phyloP scores from a whole-genome alignment of 1,140 invertebrate genomes.

The Hyphantria cunea region DNA sequence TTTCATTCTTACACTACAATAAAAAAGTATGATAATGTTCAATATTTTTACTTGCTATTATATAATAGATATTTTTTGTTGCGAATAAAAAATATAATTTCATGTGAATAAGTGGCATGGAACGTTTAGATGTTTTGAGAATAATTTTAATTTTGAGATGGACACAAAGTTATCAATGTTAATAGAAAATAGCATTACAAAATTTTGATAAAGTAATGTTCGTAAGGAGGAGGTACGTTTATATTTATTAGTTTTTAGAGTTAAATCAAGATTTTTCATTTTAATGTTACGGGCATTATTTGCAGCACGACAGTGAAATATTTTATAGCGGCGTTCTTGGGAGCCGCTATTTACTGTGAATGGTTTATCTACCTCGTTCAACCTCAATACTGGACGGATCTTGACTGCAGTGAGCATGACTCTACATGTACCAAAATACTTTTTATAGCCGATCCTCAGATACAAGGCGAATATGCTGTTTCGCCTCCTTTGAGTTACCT shows the following conservation, averaged over 20 bases:
- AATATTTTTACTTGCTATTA: too few species aligned
- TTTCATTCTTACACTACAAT: too few species aligned
- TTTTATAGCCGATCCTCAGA: conserved; percentile 96
- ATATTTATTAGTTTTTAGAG: background rate
- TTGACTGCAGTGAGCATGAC: conserved; percentile 75
- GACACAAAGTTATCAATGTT: background rate
- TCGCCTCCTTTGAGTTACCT: conserved; percentile 80
- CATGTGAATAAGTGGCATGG: too few species aligned
- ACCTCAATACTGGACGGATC: conserved; percentile 81
- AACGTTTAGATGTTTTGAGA: background rate
- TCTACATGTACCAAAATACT: conserved; percentile 87
- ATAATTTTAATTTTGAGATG: background rate
- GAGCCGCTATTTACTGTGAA: conserved; percentile 82
- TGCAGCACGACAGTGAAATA: conserved; percentile 65
- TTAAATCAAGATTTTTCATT: background rate
- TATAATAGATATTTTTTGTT: too few species aligned
- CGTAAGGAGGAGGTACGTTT: conserved; percentile 52
- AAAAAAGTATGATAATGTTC: too few species aligned
- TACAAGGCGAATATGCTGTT: conserved; percentile 90
- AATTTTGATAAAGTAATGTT: conserved; percentile 39
- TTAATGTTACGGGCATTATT: conserved; percentile 11
- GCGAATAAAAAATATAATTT: too few species aligned
- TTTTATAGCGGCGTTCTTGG: conserved; percentile 49
- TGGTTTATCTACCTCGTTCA: conserved; percentile 82
- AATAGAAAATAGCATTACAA: background rate